phyloP scores from a whole-genome alignment of 2,113 vertebrate genomes.

The Aviceda subcristata region DNA sequence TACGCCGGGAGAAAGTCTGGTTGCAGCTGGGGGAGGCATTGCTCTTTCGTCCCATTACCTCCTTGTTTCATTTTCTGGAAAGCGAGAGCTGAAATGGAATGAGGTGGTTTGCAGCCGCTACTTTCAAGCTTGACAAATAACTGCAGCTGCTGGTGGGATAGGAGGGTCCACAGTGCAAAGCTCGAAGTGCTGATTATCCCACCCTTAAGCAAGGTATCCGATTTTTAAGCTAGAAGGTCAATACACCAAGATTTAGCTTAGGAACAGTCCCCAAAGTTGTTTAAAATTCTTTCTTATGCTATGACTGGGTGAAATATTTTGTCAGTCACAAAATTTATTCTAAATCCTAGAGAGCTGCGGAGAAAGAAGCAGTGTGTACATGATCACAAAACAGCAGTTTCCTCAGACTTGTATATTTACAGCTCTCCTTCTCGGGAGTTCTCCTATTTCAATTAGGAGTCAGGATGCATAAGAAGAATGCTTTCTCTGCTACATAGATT shows the following conservation, averaged over 20 bases:
- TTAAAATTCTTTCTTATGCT: not conserved
- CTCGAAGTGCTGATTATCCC: not conserved
- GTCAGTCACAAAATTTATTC: not conserved
- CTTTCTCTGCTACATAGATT: not conserved
- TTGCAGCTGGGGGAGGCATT: not conserved
- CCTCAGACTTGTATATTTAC: not conserved
- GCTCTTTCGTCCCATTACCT: not conserved
- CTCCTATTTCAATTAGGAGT: not conserved
- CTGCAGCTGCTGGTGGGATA: not conserved
- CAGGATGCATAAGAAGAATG: not conserved
- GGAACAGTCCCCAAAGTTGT: not conserved
- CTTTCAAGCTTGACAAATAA: not conserved
- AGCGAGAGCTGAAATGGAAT: not conserved
- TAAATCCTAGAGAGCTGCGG: not conserved
- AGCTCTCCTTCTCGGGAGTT: not conserved
- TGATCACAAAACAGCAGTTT: not conserved
- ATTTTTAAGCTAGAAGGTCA: not conserved
- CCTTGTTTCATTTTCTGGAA: not conserved
- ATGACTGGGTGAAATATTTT: not conserved
- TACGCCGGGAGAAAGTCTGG: not conserved
- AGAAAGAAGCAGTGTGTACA: not conserved
- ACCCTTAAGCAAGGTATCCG: not conserved
- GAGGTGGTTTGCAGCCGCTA: not conserved
- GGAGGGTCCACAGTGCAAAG: not conserved
- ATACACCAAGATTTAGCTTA: not conserved